Evolutionary conservation across 2,113 vertebrate genomes (phyloP).

Genomic region (Thryonomys swinderianus): DNA sequence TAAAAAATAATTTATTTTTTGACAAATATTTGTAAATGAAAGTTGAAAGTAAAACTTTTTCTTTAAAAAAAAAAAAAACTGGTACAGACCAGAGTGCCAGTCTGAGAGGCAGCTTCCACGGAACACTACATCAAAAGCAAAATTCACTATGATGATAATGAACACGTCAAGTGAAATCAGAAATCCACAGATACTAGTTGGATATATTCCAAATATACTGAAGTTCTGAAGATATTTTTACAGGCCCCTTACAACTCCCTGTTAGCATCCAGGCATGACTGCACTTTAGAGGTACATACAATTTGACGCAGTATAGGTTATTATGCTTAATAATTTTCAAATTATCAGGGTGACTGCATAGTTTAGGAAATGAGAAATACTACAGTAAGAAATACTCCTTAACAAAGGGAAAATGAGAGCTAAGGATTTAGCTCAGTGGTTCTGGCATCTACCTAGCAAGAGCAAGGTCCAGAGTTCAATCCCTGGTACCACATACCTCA

Average conservation of each 20-base stretch:
- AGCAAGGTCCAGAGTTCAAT: too few relatives aligned
- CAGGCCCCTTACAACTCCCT: slow-evolving; percentile 19
- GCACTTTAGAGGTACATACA: slow-evolving; percentile 13
- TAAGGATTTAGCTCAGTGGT: too few relatives aligned
- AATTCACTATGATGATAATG: slow-evolving; percentile 46
- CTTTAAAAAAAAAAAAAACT: neutral
- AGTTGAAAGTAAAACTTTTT: neutral
- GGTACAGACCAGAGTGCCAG: neutral
- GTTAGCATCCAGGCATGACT: slow-evolving; percentile 20
- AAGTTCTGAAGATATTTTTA: slow-evolving; percentile 53
- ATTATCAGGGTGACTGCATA: neutral
- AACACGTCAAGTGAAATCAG: slow-evolving; percentile 37
- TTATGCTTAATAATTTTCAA: slow-evolving; percentile 31
- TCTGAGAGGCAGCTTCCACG: neutral
- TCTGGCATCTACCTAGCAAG: too few relatives aligned
- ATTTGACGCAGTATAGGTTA: slow-evolving; percentile 54
- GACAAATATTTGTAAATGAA: slow-evolving; percentile 49
- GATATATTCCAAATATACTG: slow-evolving; percentile 21
- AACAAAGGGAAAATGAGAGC: slow-evolving; percentile 44
- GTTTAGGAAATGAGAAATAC: slow-evolving; percentile 46
- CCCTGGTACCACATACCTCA: too few relatives aligned
- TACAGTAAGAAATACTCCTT: neutral
- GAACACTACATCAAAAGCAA: slow-evolving; percentile 56
- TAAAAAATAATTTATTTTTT: slow-evolving; percentile 48
- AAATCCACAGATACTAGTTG: slow-evolving; percentile 46